Base-by-base conservation (phyloP, 2,113 vertebrate genomes). In the Leucopsar rothschildi region DNA sequence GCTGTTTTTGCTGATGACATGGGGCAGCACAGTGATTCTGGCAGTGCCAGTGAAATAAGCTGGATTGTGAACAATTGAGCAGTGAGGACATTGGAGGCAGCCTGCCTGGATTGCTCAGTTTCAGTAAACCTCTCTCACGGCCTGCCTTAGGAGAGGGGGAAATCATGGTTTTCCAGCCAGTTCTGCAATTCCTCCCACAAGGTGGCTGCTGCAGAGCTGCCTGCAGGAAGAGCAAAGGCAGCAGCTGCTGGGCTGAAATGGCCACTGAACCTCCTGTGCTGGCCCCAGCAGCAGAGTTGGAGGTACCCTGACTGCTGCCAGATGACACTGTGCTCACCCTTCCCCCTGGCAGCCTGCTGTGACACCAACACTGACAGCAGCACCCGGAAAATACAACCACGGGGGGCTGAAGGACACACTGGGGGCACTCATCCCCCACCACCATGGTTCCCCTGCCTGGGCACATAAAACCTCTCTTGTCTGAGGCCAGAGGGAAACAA, bases 361-460 rank as follows among this genome's bases (percentile, higher is more conserved):
- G 44, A 53, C 17, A 37, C 20, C 37, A 35, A 10, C 11, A 11
- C 56, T 39, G 47, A 68, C 31, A 77, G 40, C 24, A 88, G 40
- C 37, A 18, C 37, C 25, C n/a, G 22, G 37, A 45, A 85, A 76
- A 66, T 3, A 20, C 9, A 29, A 0, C 1, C 15, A 5, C 27
- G 1, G 2, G 7, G 27, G 22, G n/a, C 22, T 49, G 35, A 56
- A 76, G 40, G 35, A 82, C 23, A 71, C 15, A 53, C 1, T 37
- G 28, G 22, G 44, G 42, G n/a, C 9, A 86, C 40, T 17, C 82
- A 69, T 10, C 49, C 33, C 31, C 27, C 66, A 72, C 50, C 50
- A 37, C 0, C 3, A 29, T 7, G 15, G 18, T 12, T 85, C 29
- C 27, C 15, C 79, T 55, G 1, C 1, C 1, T 11, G 31, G 33